Evolutionary conservation across 2,797 vertebrate genomes (phyloP), one percentile per base, ranked within the genome.

Genomic region (Catamblyrhynchus diadema): DNA sequence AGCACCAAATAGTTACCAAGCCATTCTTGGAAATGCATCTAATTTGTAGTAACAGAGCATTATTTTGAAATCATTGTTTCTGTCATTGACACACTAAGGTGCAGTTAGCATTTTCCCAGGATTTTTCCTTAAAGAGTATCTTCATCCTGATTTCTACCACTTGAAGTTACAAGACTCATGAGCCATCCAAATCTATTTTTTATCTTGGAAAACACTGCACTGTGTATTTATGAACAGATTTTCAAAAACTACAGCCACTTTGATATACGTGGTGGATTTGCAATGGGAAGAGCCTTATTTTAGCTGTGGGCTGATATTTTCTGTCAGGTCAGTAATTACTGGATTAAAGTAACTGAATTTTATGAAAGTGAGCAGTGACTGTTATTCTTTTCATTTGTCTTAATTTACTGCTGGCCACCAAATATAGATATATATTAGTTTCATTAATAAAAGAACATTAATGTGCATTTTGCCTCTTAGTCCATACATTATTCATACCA

Each of bases 371-470:
- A 96, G 73, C 12, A 51, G 70, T 90, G 95, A 86, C 83, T 95
- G 90, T 60, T 95, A 94, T 77, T 77, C 80, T 94, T 94, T 96
- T 95, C 69, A 88, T 86, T 93, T 91, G 92, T 95, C 91, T 96
- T 97, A 95, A 97, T 97, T 97, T 97, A 98, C 94, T 93, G 94
- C 84, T 94, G 90, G 94, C 57, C 90, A 94, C 92, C 93, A 95
- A 96, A 96, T 86, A 94, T 54, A 94, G 92, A 96, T 91, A 82
- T 91, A 96, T 95, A 94, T 94, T 97, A 90, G 94, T 97, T 98
- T 97, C 97, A 97, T 98, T 98, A 98, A 97, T 97, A 98, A 97
- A 97, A 97, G 90, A 97, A 97, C 95, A 94, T 97, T 93, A 96
- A 77, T 91, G 96, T 95, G 83, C 93, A 87, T 96, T 97, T 96